Conservation (phyloP, 1,140 invertebrate genomes). For the Scaptomyza hsui region DNA sequence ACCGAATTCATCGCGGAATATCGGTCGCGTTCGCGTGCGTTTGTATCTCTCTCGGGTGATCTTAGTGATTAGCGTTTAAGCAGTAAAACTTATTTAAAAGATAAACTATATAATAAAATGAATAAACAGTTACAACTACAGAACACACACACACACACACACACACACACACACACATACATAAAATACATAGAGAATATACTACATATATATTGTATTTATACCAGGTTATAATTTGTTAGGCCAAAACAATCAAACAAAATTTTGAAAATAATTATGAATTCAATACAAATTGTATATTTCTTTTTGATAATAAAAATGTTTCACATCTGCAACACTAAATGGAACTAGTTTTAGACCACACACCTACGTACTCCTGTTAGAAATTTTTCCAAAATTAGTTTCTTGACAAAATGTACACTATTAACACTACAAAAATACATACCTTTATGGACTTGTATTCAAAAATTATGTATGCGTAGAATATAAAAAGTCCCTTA, state of each 20-base stretch:
- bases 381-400: constrained; percentile 2
- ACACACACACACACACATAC: constrained; percentile 40
- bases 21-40: constrained; percentile 84
- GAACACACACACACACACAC: constrained; percentile 44
- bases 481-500: constrained; percentile 27
- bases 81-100: constrained; percentile 52
- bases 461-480: constrained; percentile 23
- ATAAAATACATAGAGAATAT: constrained; percentile 53
- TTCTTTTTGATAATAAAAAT: constrained; percentile 5
- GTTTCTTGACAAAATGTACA: constrained; percentile 12
- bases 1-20: constrained; percentile 84
- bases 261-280: background rate
- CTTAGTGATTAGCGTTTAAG: constrained; percentile 82
- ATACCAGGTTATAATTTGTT: constrained; percentile 27
- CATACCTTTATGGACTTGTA: constrained; percentile 21
- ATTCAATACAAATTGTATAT: constrained; percentile 11
- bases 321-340: constrained; percentile 11
- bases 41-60: constrained; percentile 84
- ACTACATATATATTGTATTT: constrained; percentile 33
- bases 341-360: background rate
- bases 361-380: constrained; percentile 1
- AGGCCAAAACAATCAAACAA: constrained; percentile 9
- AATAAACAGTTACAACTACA: constrained; percentile 45
- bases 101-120: constrained; percentile 30
- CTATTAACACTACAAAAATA: constrained; percentile 18